Evolutionary conservation across 30 jellyfish, hydroid and myxozoan genomes (phyloP), one percentile per base, ranked within the genome.

Genomic region (Hydractinia echinata): DNA sequence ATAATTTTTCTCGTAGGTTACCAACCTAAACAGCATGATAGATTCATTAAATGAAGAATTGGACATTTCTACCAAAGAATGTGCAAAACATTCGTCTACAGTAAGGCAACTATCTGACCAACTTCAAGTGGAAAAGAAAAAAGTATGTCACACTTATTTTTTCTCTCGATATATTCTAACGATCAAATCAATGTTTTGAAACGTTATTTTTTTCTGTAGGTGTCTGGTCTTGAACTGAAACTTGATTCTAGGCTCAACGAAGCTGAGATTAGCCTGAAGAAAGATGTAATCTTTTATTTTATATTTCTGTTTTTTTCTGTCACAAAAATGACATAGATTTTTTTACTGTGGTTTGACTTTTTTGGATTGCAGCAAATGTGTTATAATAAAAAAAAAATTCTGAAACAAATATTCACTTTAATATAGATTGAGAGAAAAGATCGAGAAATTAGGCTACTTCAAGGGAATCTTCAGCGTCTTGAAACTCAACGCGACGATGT

Each of bases 371-470:
- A 11, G 15, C 3, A 0, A 11, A 11, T 58, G 69, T 13, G 15
- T 58, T 58, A 16, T 0, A 58, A 11, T 58, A 58, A 58, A 58
- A 16, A 64, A 64, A 64, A n/a, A 64, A 64, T 64, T 62, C 19
- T 3, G 3, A 13, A 58, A 11, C 19, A 64, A 6, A 64, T 6
- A 7, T 44, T 64, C 4, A n/a, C 74, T 64, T 58, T 58, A 11
- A 30, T 67, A 10, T 48, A 71, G 81, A 50, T 71, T 54, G 55
- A 71, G 67, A 71, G 81, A 71, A 71, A 52, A 20, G 81, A 71
- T 20, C 55, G 81, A 9, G 81, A 71, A 20, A 5, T 71, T 20
- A 30, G 53, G 51, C 30, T 71, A 11, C 67, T 71, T 10, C 71
- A 71, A 20, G 60, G 81, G 30, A 55, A 71, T 7, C 30, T 71